These are phyloP conservation scores for Bombus consobrinus DNA, from an alignment of 1,140 invertebrate species.

Conservation along the genomic window DNA sequence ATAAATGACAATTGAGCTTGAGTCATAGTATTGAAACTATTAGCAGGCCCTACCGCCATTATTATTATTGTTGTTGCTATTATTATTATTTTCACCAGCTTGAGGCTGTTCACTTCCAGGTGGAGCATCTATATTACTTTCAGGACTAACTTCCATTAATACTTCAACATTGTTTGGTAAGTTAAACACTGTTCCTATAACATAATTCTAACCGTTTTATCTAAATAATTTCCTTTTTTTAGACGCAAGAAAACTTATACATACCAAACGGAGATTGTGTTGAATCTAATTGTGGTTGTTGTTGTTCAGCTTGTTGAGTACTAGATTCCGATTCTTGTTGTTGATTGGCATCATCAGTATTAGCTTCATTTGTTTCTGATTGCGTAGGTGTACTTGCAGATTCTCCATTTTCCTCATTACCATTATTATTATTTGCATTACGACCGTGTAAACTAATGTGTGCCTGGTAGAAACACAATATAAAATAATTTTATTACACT, in stretches of 20 bases:
- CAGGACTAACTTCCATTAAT: conserved; percentile 88
- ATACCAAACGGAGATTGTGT: conserved; percentile 72
- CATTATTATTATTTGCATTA: conserved; percentile 73
- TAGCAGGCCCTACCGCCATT: conserved; percentile 35
- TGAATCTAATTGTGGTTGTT: conserved; percentile 50
- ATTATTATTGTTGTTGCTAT: conserved; percentile 57
- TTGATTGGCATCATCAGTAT: conserved; percentile 56
- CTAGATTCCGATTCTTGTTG: conserved; percentile 59
- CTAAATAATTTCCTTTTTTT: background rate
- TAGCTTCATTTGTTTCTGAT: conserved; percentile 59
- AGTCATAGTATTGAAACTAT: background rate
- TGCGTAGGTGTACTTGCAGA: conserved; percentile 65
- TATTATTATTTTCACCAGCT: conserved; percentile 74
- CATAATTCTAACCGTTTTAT: conserved; percentile 34
- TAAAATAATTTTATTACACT: background rate
- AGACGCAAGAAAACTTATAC: background rate
- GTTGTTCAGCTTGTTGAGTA: conserved; percentile 65
- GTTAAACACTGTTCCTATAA: conserved; percentile 76
- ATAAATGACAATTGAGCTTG: background rate
- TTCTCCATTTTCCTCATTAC: conserved; percentile 72
- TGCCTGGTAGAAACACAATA: conserved; percentile 75
- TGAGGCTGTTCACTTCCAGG: conserved; percentile 72
- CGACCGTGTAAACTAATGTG: conserved; percentile 83
- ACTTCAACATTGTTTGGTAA: conserved; percentile 85
- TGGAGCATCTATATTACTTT: conserved; percentile 80